phyloP scores from a whole-genome alignment of 2,888 invertebrate species.

The Eucera pruinosa region DNA sequence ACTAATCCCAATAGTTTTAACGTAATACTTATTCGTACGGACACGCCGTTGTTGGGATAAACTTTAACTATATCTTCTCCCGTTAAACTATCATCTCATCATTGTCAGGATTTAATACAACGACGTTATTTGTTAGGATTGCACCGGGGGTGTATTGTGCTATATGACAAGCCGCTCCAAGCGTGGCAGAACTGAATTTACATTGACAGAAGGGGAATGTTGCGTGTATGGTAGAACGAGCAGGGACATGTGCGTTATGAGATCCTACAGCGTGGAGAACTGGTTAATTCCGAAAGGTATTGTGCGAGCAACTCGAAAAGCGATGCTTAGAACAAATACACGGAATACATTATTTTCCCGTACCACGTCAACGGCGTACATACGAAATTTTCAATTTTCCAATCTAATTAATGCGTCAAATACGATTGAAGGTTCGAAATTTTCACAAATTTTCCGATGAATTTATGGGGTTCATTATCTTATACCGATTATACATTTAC shows the following conservation, averaged over 20 bases:
- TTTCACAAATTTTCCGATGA: too few relatives aligned
- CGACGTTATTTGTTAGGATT: conserved; percentile 10
- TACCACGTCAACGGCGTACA: background rate
- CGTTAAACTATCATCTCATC: background rate
- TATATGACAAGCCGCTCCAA: conserved; percentile 8
- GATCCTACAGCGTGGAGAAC: conserved; percentile 6
- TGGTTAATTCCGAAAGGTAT: conserved; percentile 14
- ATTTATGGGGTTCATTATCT: too few relatives aligned
- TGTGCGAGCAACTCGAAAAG: background rate
- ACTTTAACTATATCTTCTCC: too few relatives aligned
- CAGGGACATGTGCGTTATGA: conserved; percentile 19
- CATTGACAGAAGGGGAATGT: conserved; percentile 20
- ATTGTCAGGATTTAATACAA: conserved; percentile 6
- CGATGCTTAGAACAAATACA: background rate
- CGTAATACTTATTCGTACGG: too few relatives aligned
- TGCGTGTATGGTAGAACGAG: conserved; percentile 17
- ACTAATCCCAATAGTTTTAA: too few relatives aligned
- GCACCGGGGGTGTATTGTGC: background rate
- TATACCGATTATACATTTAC: too few relatives aligned
- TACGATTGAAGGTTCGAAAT: too few relatives aligned
- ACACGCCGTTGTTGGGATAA: too few relatives aligned
- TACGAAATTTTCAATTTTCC: background rate
- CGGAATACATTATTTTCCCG: background rate
- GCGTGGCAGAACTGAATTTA: conserved; percentile 21
- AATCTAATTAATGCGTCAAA: too few relatives aligned